Conservation (phyloP, 1,140 invertebrate genomes). For the Bombus terrestris region DNA sequence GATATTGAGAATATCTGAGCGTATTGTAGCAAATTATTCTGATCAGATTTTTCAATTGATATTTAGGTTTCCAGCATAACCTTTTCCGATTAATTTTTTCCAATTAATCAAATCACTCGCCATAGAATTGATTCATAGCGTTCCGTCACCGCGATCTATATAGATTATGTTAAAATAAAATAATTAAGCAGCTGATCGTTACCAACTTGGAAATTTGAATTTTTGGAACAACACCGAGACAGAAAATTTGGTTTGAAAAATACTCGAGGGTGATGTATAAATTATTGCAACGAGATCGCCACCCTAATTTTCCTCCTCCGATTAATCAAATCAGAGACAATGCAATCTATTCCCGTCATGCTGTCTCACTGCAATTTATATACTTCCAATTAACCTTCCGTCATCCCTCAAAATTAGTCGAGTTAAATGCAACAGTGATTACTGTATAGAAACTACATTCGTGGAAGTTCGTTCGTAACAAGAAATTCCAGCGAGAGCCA, state of each 20-base stretch:
- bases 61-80: neutral
- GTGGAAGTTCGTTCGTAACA: neutral
- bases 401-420: neutral
- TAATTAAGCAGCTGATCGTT: neutral
- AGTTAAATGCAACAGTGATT: neutral
- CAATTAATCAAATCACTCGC: too few relatives aligned
- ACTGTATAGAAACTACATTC: neutral
- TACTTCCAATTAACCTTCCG: conserved; percentile 3
- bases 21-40: too few relatives aligned
- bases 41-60: neutral
- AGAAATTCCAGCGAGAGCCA: neutral
- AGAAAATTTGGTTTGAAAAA: neutral
- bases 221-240: neutral
- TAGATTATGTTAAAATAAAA: neutral
- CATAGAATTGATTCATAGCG: too few relatives aligned
- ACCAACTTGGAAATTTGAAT: too few relatives aligned
- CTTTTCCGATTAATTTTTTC: neutral
- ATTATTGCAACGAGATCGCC: neutral
- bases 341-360: neutral
- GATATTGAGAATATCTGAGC: too few relatives aligned
- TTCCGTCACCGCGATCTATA: too few relatives aligned
- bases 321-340: neutral
- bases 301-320: neutral
- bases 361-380: neutral
- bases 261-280: neutral